Evolutionary conservation across 2,888 invertebrate genomes (phyloP), one percentile per base, ranked within the genome.

Genomic region (Hyposoter didymator): DNA sequence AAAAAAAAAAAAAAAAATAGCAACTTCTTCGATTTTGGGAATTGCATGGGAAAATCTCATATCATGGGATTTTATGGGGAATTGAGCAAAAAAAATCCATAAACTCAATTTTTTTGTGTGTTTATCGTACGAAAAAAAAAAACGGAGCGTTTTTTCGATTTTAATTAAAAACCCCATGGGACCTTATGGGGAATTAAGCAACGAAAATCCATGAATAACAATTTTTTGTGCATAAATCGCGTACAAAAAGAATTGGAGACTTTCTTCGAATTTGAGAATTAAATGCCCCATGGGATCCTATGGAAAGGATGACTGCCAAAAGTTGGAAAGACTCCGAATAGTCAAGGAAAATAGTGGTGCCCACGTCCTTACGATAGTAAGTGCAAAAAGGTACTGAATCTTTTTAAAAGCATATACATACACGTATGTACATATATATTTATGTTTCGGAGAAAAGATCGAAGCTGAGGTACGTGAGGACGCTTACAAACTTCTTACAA

Each of bases 371-470:
- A 39, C 19, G 72, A 72, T 72, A n/a, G 4, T 19, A n/a, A 55
- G 39, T 4, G 22, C 45, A 45, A 19, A 43, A 45, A 66, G 22
- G 47, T 22, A 55, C 10, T 22, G 3, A 55, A 55, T 22, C 19
- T 55, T 55, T 55, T 55, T 55, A 22, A 22, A 55, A 55, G 10
- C 10, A 55, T 55, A n/a, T 52, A n/a, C n/a, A 39, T 39, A 39
- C 39, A 39, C 39, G 39, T 39, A 39, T 52, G n/a, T 52, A 52
- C 19, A 89, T 90, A 89, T 88, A 90, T 87, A 90, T 90, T 87
- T 64, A 84, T 89, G 89, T 89, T 93, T 92, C 93, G 93, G 91
- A 90, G 93, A 93, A 93, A 91, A 89, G 91, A 91, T 90, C 91
- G 91, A 91, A 89, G 90, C 90, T 91, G 90, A 82, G 80, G 90